Evolutionary conservation across 2,797 vertebrate genomes (phyloP).

Genomic region (Spinibarbus caldwelli): DNA sequence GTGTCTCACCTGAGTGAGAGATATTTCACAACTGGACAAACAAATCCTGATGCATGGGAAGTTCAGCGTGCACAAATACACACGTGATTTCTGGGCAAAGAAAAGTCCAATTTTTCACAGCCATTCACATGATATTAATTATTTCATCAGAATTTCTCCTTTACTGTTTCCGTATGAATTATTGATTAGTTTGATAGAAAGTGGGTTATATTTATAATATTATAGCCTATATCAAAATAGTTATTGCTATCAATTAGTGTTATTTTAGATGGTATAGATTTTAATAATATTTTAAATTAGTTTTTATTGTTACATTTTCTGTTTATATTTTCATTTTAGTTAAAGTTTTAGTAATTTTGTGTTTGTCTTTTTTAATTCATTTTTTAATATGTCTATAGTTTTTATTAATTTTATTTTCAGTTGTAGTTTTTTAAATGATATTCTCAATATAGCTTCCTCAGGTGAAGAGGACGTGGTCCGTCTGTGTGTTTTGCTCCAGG

Average conservation of each 20-base stretch:
- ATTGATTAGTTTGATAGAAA: not conserved
- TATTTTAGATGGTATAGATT: no score
- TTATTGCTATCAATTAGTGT: not conserved
- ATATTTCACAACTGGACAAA: conserved; percentile 1
- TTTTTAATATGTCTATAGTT: no score
- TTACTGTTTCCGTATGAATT: not conserved
- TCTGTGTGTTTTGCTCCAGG: not conserved
- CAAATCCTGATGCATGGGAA: not conserved
- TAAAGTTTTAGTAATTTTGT: no score
- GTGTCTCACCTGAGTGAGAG: not conserved
- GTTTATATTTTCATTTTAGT: no score
- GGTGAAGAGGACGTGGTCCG: not conserved
- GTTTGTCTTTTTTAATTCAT: no score
- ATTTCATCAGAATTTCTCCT: not conserved
- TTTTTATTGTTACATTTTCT: no score
- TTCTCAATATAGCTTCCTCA: not conserved
- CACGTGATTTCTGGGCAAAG: not conserved
- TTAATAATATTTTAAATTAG: no score
- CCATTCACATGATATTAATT: not conserved
- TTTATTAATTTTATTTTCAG: no score
- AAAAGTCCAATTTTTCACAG: not conserved
- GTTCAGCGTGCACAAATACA: not conserved
- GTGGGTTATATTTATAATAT: not conserved
- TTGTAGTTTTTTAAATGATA: no score
- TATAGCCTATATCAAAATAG: not conserved